A percentile compares a stretch with the other conserved stretches of the same genome.
phyloP scores from a whole-genome alignment of 2,113 vertebrate species.

The Reinhardtius hippoglossoides region DNA sequence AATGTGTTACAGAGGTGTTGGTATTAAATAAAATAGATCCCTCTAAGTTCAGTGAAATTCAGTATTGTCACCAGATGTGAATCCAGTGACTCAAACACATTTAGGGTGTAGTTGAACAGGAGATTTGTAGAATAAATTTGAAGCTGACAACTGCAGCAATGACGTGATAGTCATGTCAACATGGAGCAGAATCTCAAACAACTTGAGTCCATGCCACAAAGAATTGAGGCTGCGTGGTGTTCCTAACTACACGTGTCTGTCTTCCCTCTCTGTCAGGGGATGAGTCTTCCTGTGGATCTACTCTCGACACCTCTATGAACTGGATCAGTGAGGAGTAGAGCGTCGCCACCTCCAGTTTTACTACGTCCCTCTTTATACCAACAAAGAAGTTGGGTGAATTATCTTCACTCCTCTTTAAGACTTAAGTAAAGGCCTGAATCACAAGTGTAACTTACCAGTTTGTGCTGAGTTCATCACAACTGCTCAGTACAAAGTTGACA shows the following conservation, averaged over 20 bases:
- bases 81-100: no score
- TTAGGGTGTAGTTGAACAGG: no score
- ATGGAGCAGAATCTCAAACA: no score
- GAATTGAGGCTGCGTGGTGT: background rate
- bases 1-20: no score
- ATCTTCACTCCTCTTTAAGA: background rate
- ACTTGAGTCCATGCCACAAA: background rate
- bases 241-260: background rate
- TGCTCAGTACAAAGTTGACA: background rate
- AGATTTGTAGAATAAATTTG: no score
- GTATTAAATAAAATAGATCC: no score
- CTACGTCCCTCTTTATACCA: background rate
- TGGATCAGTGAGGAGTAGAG: conserved; percentile 86
- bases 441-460: background rate
- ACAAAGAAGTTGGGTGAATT: background rate
- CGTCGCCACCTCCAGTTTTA: background rate
- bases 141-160: no score
- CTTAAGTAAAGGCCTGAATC: conserved; percentile 19
- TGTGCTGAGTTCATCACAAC: background rate
- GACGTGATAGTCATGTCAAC: no score
- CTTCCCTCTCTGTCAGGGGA: conserved; percentile 55
- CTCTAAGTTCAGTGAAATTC: no score
- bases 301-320: conserved; percentile 86
- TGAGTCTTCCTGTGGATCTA: conserved; percentile 61
- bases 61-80: no score